phyloP scores from a whole-genome alignment of 1,140 invertebrate species.

The Latrodectus geometricus region DNA sequence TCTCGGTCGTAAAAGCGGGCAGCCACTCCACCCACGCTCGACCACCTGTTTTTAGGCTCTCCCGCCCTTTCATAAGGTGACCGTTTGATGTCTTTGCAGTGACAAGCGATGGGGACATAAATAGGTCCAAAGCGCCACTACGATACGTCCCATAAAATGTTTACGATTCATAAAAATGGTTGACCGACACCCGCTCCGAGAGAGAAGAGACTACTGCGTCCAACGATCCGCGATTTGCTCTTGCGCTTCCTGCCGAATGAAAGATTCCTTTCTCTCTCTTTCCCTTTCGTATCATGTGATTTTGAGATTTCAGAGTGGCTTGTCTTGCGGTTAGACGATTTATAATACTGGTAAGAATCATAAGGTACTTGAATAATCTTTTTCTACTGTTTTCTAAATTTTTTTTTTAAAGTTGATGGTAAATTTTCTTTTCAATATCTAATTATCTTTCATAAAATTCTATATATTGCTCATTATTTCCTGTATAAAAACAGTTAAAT shows the following conservation, averaged over 20 bases:
- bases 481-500: too few relatives aligned
- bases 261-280: background rate
- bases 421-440: too few relatives aligned
- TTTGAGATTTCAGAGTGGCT: background rate
- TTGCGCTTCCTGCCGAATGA: slow-evolving; percentile 21
- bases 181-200: slow-evolving; percentile 35
- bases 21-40: background rate
- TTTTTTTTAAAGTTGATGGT: too few relatives aligned
- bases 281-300: background rate
- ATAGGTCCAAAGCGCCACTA: slow-evolving; percentile 52
- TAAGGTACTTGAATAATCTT: too few relatives aligned
- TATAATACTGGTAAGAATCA: too few relatives aligned
- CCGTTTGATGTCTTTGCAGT: slow-evolving; percentile 48
- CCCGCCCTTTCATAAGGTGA: slow-evolving; percentile 54
- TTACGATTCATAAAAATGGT: slow-evolving; percentile 61
- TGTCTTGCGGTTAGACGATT: background rate
- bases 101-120: slow-evolving; percentile 59
- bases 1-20: slow-evolving; percentile 34
- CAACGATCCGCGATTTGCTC: slow-evolving; percentile 24
- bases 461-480: too few relatives aligned
- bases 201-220: background rate
- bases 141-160: slow-evolving; percentile 61
- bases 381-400: too few relatives aligned
- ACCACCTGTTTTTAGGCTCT: slow-evolving; percentile 43
- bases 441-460: too few relatives aligned